Conservation (phyloP, 37 sponge, comb jelly and placozoan genomes). For the Mnemiopsis leidyi region DNA sequence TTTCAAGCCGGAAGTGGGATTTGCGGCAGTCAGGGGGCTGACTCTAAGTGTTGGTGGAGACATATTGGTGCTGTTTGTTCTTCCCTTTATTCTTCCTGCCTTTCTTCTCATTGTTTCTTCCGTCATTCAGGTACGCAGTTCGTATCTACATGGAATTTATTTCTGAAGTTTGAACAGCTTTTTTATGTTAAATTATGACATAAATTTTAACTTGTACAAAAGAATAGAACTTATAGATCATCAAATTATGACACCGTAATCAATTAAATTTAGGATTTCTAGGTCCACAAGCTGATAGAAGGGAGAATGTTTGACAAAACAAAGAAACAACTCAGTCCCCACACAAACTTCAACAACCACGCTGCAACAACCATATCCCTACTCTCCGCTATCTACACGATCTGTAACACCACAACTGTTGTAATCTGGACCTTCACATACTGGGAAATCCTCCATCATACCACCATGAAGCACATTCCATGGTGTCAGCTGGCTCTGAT, state of each 20-base stretch:
- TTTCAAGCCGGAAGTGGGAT: slow-evolving; percentile 6
- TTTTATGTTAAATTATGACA: too few species aligned
- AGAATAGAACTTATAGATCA: too few species aligned
- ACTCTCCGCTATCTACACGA: background rate
- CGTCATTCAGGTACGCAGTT: background rate
- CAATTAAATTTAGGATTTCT: too few species aligned
- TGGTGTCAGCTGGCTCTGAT: background rate
- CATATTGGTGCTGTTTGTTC: background rate
- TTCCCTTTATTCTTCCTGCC: background rate
- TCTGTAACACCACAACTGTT: slow-evolving; percentile 2
- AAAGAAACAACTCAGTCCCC: too few species aligned
- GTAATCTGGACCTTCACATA: background rate
- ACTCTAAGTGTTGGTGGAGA: background rate
- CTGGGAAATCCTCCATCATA: background rate
- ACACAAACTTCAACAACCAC: too few species aligned
- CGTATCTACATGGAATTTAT: too few species aligned
- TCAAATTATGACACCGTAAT: too few species aligned
- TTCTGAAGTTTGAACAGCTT: too few species aligned
- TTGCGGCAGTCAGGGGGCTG: background rate
- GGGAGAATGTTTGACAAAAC: background rate
- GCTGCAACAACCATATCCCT: background rate
- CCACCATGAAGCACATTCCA: background rate
- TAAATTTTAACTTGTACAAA: too few species aligned
- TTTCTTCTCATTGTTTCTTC: background rate
- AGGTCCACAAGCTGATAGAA: background rate